phyloP scores from a whole-genome alignment of 2,797 vertebrate genomes.

The Hipposideros larvatus region DNA sequence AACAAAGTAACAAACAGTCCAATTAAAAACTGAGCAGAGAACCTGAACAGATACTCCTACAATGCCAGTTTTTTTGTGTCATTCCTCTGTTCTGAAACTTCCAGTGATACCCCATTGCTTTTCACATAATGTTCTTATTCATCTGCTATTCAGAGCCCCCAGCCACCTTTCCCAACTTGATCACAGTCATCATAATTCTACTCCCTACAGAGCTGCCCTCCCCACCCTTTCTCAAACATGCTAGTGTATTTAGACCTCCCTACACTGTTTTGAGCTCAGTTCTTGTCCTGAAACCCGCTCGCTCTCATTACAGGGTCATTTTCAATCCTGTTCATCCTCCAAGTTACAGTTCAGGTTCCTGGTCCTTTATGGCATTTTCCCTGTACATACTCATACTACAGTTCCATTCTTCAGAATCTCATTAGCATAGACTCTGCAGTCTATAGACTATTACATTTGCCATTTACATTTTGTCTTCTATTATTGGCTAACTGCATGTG shows the following conservation, averaged over 20 bases:
- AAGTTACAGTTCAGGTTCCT: background rate
- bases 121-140: background rate
- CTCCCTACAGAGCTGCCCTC: background rate
- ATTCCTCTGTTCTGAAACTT: slow-evolving; percentile 10
- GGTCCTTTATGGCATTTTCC: background rate
- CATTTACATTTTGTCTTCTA: background rate
- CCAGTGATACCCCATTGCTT: background rate
- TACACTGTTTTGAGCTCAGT: background rate
- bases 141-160: background rate
- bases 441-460: background rate
- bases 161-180: background rate
- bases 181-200: background rate
- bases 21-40: too few species aligned
- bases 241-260: background rate
- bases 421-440: slow-evolving; percentile 1
- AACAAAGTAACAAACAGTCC: too few species aligned
- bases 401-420: slow-evolving; percentile 30
- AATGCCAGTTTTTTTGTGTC: slow-evolving; percentile 30
- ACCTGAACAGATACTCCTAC: background rate
- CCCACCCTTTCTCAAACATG: background rate
- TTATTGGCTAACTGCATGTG: background rate
- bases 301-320: background rate
- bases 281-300: background rate
- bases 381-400: slow-evolving; percentile 29
- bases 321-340: background rate